phyloP scores from a whole-genome alignment of 92 coral and sea anemone genomes.

The Heliopora coerulea region DNA sequence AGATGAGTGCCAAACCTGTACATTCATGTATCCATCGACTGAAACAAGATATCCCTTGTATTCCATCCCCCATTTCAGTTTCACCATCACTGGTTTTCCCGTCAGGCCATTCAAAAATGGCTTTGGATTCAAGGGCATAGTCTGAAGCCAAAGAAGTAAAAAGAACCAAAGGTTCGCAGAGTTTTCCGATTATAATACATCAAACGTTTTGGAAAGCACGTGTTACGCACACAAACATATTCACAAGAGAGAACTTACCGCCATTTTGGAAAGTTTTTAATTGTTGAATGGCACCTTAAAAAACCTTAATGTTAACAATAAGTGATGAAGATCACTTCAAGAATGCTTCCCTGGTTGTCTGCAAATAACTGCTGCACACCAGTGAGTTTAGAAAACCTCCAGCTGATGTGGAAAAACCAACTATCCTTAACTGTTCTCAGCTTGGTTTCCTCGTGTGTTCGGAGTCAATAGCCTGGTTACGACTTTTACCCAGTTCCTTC shows the following conservation, averaged over 20 bases:
- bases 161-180: slow-evolving; percentile 2
- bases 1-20: slow-evolving; percentile 70
- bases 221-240: background rate
- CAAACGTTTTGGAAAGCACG: slow-evolving; percentile 4
- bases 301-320: background rate
- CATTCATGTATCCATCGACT: slow-evolving; percentile 98
- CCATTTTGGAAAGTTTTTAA: slow-evolving; percentile 41
- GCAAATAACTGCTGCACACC: too few species aligned
- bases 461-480: background rate
- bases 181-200: background rate
- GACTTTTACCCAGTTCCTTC: too few species aligned
- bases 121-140: slow-evolving; percentile 99
- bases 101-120: slow-evolving; percentile 95
- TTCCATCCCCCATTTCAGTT: slow-evolving; percentile 98
- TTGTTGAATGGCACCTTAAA: background rate
- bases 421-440: too few species aligned
- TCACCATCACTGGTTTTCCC: slow-evolving; percentile 97
- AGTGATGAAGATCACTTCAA: background rate
- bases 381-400: too few species aligned
- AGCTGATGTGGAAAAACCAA: too few species aligned
- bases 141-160: slow-evolving; percentile 50
- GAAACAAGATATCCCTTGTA: slow-evolving; percentile 96
- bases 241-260: slow-evolving; percentile 45
- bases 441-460: too few species aligned
- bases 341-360: background rate